phyloP scores from a whole-genome alignment of 2,113 vertebrate species.

The Mungos mungo region DNA sequence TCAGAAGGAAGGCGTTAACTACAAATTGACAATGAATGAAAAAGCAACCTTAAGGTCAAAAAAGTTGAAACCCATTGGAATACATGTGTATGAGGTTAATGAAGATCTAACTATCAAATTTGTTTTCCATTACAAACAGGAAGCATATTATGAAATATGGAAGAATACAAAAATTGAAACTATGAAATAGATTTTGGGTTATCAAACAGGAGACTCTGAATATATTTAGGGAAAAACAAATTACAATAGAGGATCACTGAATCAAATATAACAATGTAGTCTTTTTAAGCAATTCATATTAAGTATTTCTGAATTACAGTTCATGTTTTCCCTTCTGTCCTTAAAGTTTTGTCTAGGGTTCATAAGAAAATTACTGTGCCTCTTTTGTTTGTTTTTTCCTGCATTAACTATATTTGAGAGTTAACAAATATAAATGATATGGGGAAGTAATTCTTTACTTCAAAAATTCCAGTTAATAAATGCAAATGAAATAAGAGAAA shows the following conservation, averaged over 20 bases:
- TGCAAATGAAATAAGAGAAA: neutral
- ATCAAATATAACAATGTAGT: neutral
- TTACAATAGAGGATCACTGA: neutral
- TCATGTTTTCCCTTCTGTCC: neutral
- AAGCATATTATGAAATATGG: neutral
- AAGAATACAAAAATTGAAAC: neutral
- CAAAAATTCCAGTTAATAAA: neutral
- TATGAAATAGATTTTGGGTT: neutral
- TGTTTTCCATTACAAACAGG: neutral
- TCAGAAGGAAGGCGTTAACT: neutral
- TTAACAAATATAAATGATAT: neutral
- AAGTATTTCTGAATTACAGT: neutral
- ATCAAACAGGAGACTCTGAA: neutral
- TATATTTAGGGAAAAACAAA: neutral
- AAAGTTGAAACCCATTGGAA: neutral
- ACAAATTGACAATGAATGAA: neutral
- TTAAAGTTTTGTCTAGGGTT: neutral
- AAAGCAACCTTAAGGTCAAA: neutral
- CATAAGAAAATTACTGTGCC: neutral
- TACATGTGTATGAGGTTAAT: neutral
- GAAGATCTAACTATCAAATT: neutral
- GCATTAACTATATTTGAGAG: neutral
- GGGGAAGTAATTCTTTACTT: neutral
- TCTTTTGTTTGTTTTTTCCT: neutral
- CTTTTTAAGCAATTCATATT: neutral